Evolutionary conservation across 2,888 invertebrate species (phyloP).

Genomic region (Lutraria lutraria): DNA sequence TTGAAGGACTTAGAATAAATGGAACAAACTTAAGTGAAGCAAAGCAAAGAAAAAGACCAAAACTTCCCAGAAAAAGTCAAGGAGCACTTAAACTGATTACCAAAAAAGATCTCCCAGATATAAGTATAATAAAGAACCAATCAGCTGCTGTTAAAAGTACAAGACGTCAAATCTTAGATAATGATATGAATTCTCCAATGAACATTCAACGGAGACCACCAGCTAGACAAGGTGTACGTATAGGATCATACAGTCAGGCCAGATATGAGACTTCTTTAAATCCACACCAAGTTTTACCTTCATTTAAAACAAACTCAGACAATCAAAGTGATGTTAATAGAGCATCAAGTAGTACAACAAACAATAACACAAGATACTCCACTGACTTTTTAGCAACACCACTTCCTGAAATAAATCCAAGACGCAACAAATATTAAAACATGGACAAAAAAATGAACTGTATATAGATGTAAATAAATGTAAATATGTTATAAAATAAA

Average conservation of each 20-base stretch:
- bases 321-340: background rate
- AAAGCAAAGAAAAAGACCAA: background rate
- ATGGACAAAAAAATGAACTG: background rate
- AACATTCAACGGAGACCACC: background rate
- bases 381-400: background rate
- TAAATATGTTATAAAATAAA: constrained; percentile 4
- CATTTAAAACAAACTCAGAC: background rate
- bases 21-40: background rate
- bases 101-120: background rate
- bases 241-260: background rate
- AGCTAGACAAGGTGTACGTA: background rate
- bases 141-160: background rate
- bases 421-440: background rate
- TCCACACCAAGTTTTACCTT: background rate
- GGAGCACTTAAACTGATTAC: background rate
- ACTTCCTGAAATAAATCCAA: background rate
- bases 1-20: background rate
- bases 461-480: background rate
- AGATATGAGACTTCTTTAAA: background rate
- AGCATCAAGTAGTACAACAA: background rate
- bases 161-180: background rate
- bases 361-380: background rate
- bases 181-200: background rate
- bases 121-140: background rate
- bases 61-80: background rate